Evolutionary conservation across 2,113 vertebrate species (phyloP), one percentile per base, ranked within the genome.

Genomic region (Xyliphius kryptos): DNA sequence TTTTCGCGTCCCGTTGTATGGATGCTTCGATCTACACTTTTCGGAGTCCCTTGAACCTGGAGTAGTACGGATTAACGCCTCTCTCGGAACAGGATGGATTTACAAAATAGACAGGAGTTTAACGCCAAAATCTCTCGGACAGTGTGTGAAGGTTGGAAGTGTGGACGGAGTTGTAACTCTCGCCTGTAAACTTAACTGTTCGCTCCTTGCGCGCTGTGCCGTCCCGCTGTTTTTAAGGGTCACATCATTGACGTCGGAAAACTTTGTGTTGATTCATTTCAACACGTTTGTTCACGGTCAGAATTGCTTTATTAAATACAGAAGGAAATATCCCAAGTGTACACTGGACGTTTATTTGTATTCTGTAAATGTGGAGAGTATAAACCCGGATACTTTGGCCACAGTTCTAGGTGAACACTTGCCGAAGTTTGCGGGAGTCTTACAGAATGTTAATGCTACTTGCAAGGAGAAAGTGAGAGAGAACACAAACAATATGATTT

Each of bases 31-130:
- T 36, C 52, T 79, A 10, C 80, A 79, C 57, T 74, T 83, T 40
- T 66, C 59, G 53, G 72, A 77, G 13, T 62, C 17, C 2, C 26
- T 72, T 20, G 66, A 65, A 9, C 51, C 74, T 22, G 78, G 71
- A 48, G 63, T 32, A 26, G 48, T 68, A 47, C 50, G 81, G 61
- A 70, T 78, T 41, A 84, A 87, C 61, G 48, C 82, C 13, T 83
- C 84, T 11, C 57, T 82, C 41, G 82, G 78, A 59, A 61, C 78
- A 1, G 80, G 69, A 21, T 87, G 85, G 85, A 53, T 47, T 11
- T 87, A 76, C 59, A 66, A 19, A 26, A 51, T 79, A 61, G 78
- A 80, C 66, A 50, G 68, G 13, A 54, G 58, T 44, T 37, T 69
- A 13, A 79, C 77, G 6, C 66, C 74, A 1, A 66, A 56, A 32